These are phyloP conservation scores for Plemyria rubiginata DNA, from an alignment of 2,888 invertebrate species.

Conservation along the genomic window DNA sequence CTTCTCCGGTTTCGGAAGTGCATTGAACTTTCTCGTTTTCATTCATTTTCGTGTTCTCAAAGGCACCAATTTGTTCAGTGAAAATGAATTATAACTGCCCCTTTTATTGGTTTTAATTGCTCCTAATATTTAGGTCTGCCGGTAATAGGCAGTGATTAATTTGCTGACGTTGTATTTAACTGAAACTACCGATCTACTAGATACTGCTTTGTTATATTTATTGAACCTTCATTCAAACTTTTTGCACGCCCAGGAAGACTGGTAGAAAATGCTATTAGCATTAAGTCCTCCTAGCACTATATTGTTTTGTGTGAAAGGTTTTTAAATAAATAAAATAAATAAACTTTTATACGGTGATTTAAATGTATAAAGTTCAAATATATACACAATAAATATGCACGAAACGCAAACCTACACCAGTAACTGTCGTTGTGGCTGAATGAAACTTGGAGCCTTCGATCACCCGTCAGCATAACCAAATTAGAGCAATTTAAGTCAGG, in stretches of 20 bases:
- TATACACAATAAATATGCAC: background rate
- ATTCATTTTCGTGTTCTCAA: slow-evolving; percentile 33
- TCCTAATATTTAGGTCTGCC: slow-evolving; percentile 10
- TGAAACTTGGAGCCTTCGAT: slow-evolving; percentile 68
- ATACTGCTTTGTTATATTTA: no score
- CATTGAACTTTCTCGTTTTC: slow-evolving; percentile 43
- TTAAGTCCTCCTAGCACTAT: no score
- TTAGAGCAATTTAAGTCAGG: slow-evolving; percentile 85
- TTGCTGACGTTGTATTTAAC: background rate
- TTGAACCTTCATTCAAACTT: background rate
- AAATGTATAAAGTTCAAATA: background rate
- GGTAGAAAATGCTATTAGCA: no score
- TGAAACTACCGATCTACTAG: background rate
- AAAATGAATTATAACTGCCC: slow-evolving; percentile 31
- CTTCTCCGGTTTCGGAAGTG: slow-evolving; percentile 35
- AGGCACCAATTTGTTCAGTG: slow-evolving; percentile 30
- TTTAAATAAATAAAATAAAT: no score
- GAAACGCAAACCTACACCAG: slow-evolving; percentile 54
- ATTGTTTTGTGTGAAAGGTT: no score
- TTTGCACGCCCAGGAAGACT: no score
- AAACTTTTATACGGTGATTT: no score
- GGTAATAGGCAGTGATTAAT: slow-evolving; percentile 19
- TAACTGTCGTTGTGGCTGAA: slow-evolving; percentile 56
- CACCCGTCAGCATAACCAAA: slow-evolving; percentile 82
- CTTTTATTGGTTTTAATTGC: slow-evolving; percentile 25